phyloP scores from a whole-genome alignment of 2,888 invertebrate species.

The Andrena dorsata region DNA sequence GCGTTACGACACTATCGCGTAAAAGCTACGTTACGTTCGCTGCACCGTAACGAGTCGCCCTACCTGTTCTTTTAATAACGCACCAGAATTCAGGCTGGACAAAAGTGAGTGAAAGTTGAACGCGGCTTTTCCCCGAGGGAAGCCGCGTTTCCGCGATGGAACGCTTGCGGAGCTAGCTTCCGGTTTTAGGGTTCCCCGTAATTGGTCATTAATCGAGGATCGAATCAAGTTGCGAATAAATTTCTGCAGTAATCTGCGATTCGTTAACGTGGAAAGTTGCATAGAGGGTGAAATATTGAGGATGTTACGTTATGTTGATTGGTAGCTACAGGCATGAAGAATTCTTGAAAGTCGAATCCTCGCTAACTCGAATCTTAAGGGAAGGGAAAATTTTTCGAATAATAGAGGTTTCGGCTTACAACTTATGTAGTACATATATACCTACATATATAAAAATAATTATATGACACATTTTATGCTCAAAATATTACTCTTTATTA shows the following conservation, averaged over 20 bases:
- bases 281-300: not conserved
- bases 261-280: not conserved
- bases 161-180: not conserved
- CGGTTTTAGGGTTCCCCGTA: not conserved
- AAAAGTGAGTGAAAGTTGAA: conserved; percentile 49
- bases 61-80: conserved; percentile 26
- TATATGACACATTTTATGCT: no score
- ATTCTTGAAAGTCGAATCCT: no score
- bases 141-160: conserved; percentile 35
- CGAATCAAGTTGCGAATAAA: not conserved
- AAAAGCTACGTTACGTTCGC: conserved; percentile 38
- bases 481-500: no score
- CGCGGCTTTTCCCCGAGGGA: conserved; percentile 24
- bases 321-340: no score
- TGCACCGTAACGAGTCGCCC: conserved; percentile 37
- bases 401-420: no score
- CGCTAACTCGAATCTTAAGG: no score
- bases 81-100: conserved; percentile 29
- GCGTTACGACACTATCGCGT: conserved; percentile 39
- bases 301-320: no score
- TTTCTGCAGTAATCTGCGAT: not conserved
- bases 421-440: no score
- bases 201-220: not conserved
- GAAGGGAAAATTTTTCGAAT: no score
- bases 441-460: no score